A percentile compares a stretch with the other conserved stretches of the same genome.
Evolutionary conservation across 1,140 invertebrate species (phyloP).

Genomic region (Ylistrum balloti): DNA sequence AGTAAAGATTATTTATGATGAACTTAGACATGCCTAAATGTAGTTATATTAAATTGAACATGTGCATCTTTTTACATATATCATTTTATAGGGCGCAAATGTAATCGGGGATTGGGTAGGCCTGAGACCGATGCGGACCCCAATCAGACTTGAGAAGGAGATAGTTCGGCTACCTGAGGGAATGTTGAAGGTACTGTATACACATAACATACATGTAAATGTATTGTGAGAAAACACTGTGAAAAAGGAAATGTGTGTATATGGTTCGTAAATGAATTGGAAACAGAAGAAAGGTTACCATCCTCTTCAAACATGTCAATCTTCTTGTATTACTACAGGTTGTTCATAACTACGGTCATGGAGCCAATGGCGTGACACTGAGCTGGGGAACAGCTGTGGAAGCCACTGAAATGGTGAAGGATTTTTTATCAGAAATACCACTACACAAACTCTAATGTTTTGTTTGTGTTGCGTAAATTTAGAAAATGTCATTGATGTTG

Average conservation of each 20-base stretch:
- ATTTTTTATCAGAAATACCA: background rate
- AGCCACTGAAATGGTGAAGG: slow-evolving; percentile 87
- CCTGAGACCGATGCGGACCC: slow-evolving; percentile 89
- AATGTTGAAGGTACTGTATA: slow-evolving; percentile 53
- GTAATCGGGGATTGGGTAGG: slow-evolving; percentile 88
- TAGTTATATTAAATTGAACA: too few species aligned
- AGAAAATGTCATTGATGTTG: too few species aligned
- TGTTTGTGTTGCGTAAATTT: too few species aligned
- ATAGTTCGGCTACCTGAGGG: slow-evolving; percentile 56
- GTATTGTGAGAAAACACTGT: too few species aligned
- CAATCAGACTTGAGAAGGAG: slow-evolving; percentile 89
- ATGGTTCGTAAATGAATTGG: too few species aligned
- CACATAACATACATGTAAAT: too few species aligned
- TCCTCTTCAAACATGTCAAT: too few species aligned
- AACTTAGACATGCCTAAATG: too few species aligned
- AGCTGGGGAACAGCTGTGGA: slow-evolving; percentile 92
- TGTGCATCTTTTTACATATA: too few species aligned
- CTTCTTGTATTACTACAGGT: slow-evolving; percentile 70
- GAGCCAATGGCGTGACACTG: slow-evolving; percentile 93
- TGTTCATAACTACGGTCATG: slow-evolving; percentile 96
- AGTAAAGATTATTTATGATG: too few species aligned
- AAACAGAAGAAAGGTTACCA: too few species aligned
- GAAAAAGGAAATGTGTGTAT: too few species aligned
- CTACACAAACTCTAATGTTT: background rate
- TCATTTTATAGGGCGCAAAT: slow-evolving; percentile 79